phyloP scores from a whole-genome alignment of 2,888 invertebrate species.

The Amphipyra tragopoginis region DNA sequence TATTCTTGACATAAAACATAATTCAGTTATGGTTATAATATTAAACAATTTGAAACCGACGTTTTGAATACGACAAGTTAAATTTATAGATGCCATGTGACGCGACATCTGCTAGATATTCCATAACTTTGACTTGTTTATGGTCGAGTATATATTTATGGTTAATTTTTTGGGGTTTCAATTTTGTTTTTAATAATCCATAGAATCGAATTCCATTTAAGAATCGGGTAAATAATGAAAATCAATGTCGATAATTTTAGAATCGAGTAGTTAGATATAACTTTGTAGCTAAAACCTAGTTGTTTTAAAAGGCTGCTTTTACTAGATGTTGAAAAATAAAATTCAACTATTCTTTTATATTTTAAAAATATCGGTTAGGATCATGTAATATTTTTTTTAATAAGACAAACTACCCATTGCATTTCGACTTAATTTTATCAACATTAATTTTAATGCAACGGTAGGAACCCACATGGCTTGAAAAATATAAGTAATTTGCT shows the following conservation, averaged over 20 bases:
- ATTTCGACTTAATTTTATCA: not conserved
- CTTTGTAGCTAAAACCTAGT: too few species aligned
- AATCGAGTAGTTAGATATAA: too few species aligned
- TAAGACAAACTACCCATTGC: constrained; percentile 1
- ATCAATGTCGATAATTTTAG: not conserved
- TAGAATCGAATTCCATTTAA: not conserved
- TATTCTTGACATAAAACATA: constrained; percentile 44
- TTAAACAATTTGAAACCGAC: constrained; percentile 65
- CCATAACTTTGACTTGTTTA: constrained; percentile 71
- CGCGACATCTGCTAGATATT: constrained; percentile 71
- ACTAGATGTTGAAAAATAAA: too few species aligned
- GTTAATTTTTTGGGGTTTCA: constrained; percentile 57
- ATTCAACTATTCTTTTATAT: too few species aligned
- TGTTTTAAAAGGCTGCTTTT: too few species aligned
- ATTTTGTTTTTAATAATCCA: constrained; percentile 6
- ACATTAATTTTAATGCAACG: not conserved
- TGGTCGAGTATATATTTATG: constrained; percentile 57
- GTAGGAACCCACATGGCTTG: constrained; percentile 2
- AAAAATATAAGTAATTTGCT: constrained; percentile 19
- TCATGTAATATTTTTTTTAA: constrained; percentile 3
- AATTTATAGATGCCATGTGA: constrained; percentile 73
- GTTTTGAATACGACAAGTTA: constrained; percentile 61
- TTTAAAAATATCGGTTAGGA: too few species aligned
- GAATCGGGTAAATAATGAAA: not conserved
- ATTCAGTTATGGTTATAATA: constrained; percentile 61